Base-by-base conservation (phyloP, 2,888 invertebrate species). In the Ditula angustiorana region DNA sequence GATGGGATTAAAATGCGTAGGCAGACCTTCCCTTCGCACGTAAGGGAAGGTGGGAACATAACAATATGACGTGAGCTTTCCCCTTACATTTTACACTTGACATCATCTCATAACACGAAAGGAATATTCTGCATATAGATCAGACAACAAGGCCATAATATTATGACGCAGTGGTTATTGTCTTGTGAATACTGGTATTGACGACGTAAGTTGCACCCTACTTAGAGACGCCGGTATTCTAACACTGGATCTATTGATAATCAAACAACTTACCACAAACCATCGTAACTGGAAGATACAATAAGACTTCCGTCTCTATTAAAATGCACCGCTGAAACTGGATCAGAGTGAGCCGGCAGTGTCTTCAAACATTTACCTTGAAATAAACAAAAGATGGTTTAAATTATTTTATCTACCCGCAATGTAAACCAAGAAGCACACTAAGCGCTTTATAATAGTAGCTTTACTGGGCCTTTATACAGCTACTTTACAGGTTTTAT, bases 281-380 rank as follows among this genome's bases (percentile, higher is more conserved):
- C 99, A 90, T 99, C 99, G 85, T 99, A 99, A 90, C 99, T 99
- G 78, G 99, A 98, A 41, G 99, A 99, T 23, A 99, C 99, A 86
- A 99, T 99, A 53, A 99, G 94, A 41, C 99, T 98, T 35, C 99
- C 99, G 89, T 99, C 99, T 86, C 99, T 95, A 88, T 99, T 99
- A 82, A 99, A 99, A 90, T 99, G 98, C 30, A 99, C 99, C 5
- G 99, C 99, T 74, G 99, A 99, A 2, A 99, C 99, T 63, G 99
- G 99, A 93, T 99, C 99, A 2, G 99, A 99, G 89, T 99, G 99
- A 2, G 99, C 99, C 11, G 99, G 99, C 78, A 99, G 90, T 0
- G 99, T 99, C 92, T 99, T 99, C 70, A 99, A 93, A 92, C 99
- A 99, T 94, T 99, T 99, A 35, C 93, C 93, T 93, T 75, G 13